A percentile compares a stretch with the other conserved stretches of the same genome.
Evolutionary conservation across 2,888 invertebrate genomes (phyloP).

Genomic region (Melanchra persicariae): DNA sequence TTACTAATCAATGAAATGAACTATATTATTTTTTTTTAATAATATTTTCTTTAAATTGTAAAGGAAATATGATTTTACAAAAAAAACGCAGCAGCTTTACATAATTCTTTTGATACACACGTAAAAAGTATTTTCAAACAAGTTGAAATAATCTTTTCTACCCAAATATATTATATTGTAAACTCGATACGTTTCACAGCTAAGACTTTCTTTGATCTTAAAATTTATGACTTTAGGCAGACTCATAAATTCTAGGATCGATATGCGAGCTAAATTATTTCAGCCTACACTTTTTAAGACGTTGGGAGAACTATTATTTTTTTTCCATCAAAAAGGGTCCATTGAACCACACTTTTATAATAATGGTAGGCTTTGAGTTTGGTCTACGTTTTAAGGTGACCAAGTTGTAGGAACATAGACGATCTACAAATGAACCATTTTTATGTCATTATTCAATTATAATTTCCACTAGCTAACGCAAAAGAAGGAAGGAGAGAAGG

Average conservation of each 20-base stretch:
- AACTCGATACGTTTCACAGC: slow-evolving; percentile 26
- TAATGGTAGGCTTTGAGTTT: background rate
- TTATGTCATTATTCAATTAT: background rate
- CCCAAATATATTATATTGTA: slow-evolving; percentile 34
- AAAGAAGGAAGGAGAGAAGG: background rate
- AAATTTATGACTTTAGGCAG: slow-evolving; percentile 52
- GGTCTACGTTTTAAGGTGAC: background rate
- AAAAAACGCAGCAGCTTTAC: background rate
- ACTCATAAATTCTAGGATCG: slow-evolving; percentile 53
- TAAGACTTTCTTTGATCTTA: slow-evolving; percentile 45
- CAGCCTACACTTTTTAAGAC: slow-evolving; percentile 25
- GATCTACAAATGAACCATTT: too few relatives aligned
- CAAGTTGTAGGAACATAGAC: background rate
- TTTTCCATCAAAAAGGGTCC: background rate
- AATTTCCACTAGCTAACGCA: background rate
- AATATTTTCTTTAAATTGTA: too few relatives aligned
- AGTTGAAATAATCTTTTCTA: slow-evolving; percentile 15
- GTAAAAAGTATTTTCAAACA: slow-evolving; percentile 1
- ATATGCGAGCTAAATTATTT: slow-evolving; percentile 33
- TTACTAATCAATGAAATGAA: background rate
- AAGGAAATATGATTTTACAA: too few relatives aligned
- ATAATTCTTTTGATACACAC: background rate
- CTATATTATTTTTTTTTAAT: too few relatives aligned
- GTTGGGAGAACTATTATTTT: background rate
- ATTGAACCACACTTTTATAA: background rate